These are phyloP conservation scores for Lamprotornis superbus DNA, from an alignment of 2,113 vertebrate species.

Conservation along the genomic window DNA sequence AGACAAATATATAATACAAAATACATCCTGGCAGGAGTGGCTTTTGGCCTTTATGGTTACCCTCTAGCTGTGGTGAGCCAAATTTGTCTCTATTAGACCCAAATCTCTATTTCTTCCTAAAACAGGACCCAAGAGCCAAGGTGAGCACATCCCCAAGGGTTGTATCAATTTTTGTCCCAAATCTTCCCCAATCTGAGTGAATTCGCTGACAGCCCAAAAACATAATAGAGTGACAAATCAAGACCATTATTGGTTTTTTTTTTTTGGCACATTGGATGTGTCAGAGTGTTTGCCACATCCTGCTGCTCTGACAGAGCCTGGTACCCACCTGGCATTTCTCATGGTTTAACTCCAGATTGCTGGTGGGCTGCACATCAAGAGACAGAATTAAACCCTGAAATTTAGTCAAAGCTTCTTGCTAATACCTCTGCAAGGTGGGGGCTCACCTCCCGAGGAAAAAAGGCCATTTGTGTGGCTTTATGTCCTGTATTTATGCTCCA, in stretches of 20 bases:
- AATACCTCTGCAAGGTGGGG: not conserved
- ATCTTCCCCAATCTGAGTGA: not conserved
- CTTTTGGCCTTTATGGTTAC: not conserved
- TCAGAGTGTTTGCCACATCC: accelerated
- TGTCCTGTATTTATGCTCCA: not conserved
- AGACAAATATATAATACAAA: not conserved
- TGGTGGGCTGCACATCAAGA: not conserved
- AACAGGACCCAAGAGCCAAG: not conserved
- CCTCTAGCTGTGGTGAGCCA: not conserved
- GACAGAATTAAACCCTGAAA: not conserved
- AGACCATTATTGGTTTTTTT: no score
- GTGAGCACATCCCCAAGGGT: not conserved
- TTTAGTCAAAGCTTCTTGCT: not conserved
- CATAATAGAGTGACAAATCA: not conserved
- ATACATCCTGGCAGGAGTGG: not conserved
- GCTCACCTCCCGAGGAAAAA: not conserved
- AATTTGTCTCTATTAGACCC: accelerated
- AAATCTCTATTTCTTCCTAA: not conserved
- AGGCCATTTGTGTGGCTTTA: not conserved
- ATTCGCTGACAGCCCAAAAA: not conserved
- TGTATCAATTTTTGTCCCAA: not conserved
- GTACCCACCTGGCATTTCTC: not conserved
- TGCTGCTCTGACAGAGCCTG: not conserved
- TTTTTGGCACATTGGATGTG: not conserved
- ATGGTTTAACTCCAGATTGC: not conserved